These are phyloP conservation scores for Sycophaga agraensis DNA, from an alignment of 1,140 invertebrate species.

Conservation along the genomic window DNA sequence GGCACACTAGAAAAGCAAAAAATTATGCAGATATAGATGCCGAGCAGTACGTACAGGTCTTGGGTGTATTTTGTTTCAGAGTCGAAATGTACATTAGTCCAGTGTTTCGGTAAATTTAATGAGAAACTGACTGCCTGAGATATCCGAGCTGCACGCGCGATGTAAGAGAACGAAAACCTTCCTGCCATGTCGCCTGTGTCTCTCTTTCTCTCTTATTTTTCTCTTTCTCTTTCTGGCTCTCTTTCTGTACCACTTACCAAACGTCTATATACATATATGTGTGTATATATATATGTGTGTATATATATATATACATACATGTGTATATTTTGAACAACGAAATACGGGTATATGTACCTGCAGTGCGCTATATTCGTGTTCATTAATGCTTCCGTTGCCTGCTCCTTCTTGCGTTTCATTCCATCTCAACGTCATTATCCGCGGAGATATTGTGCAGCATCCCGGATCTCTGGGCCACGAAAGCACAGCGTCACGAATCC, in stretches of 20 bases:
- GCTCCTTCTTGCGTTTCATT: not conserved
- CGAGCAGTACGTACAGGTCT: too few species aligned
- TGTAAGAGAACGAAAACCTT: not conserved
- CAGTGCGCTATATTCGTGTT: not conserved
- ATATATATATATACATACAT: conserved; percentile 7
- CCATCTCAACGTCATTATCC: not conserved
- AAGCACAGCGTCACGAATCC: not conserved
- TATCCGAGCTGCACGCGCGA: not conserved
- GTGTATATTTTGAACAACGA: not conserved
- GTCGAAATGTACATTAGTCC: not conserved
- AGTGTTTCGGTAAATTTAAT: not conserved
- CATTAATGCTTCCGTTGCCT: conserved; percentile 20
- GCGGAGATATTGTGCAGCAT: not conserved
- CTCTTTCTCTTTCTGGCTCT: too few species aligned
- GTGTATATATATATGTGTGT: not conserved
- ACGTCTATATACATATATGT: too few species aligned
- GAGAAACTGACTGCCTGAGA: not conserved
- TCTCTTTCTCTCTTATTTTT: too few species aligned
- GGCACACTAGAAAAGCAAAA: too few species aligned
- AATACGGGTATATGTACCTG: not conserved
- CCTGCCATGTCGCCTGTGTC: not conserved
- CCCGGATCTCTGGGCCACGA: not conserved
- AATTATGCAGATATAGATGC: too few species aligned
- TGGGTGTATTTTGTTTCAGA: not conserved
- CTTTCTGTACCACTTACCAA: too few species aligned